Evolutionary conservation across 2,113 vertebrate species (phyloP).

Genomic region (Carlito syrichta): DNA sequence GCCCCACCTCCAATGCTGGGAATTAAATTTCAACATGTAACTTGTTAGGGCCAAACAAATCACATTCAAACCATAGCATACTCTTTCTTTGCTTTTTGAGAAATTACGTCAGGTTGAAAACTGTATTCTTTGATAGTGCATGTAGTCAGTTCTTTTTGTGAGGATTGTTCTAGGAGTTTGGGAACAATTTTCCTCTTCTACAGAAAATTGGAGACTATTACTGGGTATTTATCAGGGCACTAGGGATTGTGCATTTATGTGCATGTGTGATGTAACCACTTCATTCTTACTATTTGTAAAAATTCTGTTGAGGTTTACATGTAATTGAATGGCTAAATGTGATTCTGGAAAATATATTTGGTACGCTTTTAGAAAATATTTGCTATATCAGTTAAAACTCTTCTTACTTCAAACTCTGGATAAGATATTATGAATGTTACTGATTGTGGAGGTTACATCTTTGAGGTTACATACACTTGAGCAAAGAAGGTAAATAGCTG

Average conservation of each 20-base stretch:
- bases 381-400: background rate
- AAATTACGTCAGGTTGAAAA: background rate
- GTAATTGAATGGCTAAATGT: background rate
- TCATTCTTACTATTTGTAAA: background rate
- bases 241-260: background rate
- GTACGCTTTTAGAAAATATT: background rate
- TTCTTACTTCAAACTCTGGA: background rate
- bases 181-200: background rate
- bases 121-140: background rate
- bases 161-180: background rate
- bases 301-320: background rate
- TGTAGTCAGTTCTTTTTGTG: background rate
- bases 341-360: background rate
- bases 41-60: background rate
- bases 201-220: background rate
- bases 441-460: background rate
- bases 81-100: conserved; percentile 3
- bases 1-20: background rate
- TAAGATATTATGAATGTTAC: background rate
- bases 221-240: background rate
- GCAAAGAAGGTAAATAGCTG: background rate
- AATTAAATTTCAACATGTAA: background rate
- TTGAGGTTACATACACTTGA: background rate
- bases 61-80: background rate
- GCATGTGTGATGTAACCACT: background rate